Percentiles rank a stretch among this genome's conserved stretches.
phyloP scores from a whole-genome alignment of 2,888 invertebrate genomes.

The Tinea semifulvella region DNA sequence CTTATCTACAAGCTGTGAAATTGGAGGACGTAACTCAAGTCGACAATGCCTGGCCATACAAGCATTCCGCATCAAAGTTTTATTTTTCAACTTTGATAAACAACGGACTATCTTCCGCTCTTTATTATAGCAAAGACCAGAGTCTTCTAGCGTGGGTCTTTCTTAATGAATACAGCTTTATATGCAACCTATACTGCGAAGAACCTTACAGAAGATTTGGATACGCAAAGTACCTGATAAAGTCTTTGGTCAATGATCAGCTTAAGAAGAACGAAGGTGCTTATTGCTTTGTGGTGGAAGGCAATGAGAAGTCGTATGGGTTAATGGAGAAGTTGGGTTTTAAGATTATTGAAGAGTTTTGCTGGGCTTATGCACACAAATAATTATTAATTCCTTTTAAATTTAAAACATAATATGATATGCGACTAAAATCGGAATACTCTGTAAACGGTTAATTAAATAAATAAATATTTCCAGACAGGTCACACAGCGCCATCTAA shows the following conservation, averaged over 20 bases:
- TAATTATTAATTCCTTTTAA: not conserved
- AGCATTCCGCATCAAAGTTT: slow-evolving; percentile 12
- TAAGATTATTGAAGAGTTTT: slow-evolving; percentile 11
- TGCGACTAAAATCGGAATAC: no score
- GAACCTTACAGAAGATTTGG: slow-evolving; percentile 23
- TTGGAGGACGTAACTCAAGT: slow-evolving; percentile 16
- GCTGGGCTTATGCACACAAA: not conserved
- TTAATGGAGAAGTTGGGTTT: slow-evolving; percentile 25
- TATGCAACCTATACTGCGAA: slow-evolving; percentile 25
- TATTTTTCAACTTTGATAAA: slow-evolving; percentile 14
- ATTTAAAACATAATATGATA: not conserved
- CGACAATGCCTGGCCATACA: slow-evolving; percentile 16
- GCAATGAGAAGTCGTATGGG: slow-evolving; percentile 22
- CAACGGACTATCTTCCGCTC: slow-evolving; percentile 16
- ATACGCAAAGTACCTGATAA: slow-evolving; percentile 24
- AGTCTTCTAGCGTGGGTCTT: slow-evolving; percentile 26
- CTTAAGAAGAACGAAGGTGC: slow-evolving; percentile 23
- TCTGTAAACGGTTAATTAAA: no score
- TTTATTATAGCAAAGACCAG: slow-evolving; percentile 22
- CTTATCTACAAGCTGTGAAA: slow-evolving; percentile 21
- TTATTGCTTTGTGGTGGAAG: slow-evolving; percentile 22
- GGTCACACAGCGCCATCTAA: no score
- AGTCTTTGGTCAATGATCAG: slow-evolving; percentile 22
- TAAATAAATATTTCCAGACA: no score
- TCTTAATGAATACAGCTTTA: slow-evolving; percentile 25